phyloP scores from a whole-genome alignment of 2,888 invertebrate species.

The Tethea ocularis region DNA sequence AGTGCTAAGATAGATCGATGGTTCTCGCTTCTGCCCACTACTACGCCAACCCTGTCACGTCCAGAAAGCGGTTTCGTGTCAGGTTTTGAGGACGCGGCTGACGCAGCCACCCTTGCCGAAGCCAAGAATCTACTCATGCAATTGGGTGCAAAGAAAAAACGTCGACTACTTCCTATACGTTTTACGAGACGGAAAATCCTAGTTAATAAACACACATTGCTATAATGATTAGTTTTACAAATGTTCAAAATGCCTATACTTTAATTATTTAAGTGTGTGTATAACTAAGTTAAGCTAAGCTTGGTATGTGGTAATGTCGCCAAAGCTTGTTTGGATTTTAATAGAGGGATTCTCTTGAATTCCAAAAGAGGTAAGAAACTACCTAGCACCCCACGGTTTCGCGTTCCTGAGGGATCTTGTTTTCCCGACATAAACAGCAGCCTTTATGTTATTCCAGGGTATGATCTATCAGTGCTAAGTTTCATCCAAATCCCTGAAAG shows the following conservation, averaged over 20 bases:
- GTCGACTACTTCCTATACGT: conserved; percentile 87
- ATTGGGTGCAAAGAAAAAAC: conserved; percentile 87
- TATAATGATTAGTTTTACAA: conserved; percentile 41
- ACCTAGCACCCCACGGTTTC: too few relatives aligned
- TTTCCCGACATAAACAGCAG: too few relatives aligned
- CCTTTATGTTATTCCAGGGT: too few relatives aligned
- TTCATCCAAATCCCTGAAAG: too few relatives aligned
- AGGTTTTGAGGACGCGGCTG: conserved; percentile 82
- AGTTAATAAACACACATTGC: conserved; percentile 74
- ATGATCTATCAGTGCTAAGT: too few relatives aligned
- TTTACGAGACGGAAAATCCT: conserved; percentile 89
- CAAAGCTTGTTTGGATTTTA: neutral
- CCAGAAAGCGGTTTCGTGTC: conserved; percentile 92
- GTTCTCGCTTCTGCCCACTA: conserved; percentile 87
- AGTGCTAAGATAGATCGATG: conserved; percentile 91
- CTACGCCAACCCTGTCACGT: conserved; percentile 85
- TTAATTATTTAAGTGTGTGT: too few relatives aligned
- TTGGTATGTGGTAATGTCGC: too few relatives aligned
- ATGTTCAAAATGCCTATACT: conserved; percentile 34
- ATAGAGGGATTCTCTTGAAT: neutral
- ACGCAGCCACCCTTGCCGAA: conserved; percentile 86
- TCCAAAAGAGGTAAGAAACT: too few relatives aligned
- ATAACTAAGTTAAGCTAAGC: too few relatives aligned
- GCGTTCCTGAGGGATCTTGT: too few relatives aligned
- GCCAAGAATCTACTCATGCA: conserved; percentile 87